Evolutionary conservation across 2,113 vertebrate genomes (phyloP), one percentile per base, ranked within the genome.

Genomic region (Pygoscelis antarcticus): DNA sequence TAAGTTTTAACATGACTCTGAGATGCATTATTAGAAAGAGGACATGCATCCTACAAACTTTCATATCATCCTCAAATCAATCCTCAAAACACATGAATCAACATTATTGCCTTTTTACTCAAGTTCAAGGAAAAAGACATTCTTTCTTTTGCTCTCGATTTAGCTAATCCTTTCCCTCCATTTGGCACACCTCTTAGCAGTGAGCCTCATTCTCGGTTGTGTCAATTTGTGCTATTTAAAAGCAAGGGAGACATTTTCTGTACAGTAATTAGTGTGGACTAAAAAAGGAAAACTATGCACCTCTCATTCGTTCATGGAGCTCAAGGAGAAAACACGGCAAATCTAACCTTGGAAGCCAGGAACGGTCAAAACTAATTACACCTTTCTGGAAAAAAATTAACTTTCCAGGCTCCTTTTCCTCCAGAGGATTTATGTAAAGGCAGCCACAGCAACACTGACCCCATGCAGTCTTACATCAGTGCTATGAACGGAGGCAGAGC

Each of bases 351-450:
- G 87, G 82, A 54, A 91, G 78, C 32, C 78, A 88, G 71, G 38
- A 66, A 46, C 0, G 0, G 20, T 57, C 82, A 90, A 27, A 64
- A 62, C 17, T 26, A 88, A 80, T 54, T 47, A 44, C 66, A 54
- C 36, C 42, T 38, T 86, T 57, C 79, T 62, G 60, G 66, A 22
- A 70, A 93, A 95, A 97, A 87, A 87, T n/a, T 65, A 89, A 94
- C 81, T 74, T 91, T 58, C n/a, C 52, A 65, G 49, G 61, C 54
- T 77, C 0, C 0, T 82, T 93, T 83, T 72, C 70, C 58, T 64
- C 29, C 54, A 84, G 44, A 76, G 17, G 6, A 66, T 52, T 91
- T 34, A 21, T 5, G 69, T 29, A 6, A 72, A 74, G 34, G 89
- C 87, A 85, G 55, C 36, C 55, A 52, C 0, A 0, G 58, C 82